Percentiles rank a stretch among this genome's conserved stretches.
Evolutionary conservation across 1,140 invertebrate genomes (phyloP).

Genomic region (Atta texana): DNA sequence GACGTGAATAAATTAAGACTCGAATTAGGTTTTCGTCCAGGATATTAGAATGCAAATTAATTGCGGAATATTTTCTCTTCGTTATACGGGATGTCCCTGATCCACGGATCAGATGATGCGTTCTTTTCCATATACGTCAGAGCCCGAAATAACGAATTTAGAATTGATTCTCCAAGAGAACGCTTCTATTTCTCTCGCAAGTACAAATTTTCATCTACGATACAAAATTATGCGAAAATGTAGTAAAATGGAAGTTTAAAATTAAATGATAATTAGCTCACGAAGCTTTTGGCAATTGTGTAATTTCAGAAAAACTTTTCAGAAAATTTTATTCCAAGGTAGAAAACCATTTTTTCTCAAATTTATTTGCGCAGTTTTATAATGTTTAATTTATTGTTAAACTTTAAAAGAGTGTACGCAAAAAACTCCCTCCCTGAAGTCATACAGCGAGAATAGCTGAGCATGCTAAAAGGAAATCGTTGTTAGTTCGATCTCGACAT

Average conservation of each 20-base stretch:
- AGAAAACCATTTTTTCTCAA: background rate
- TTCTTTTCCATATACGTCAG: background rate
- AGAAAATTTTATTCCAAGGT: background rate
- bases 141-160: slow-evolving; percentile 5
- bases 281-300: background rate
- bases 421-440: slow-evolving; percentile 14
- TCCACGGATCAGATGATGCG: background rate
- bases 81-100: slow-evolving; percentile 25
- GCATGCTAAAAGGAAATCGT: slow-evolving; percentile 53
- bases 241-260: background rate
- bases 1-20: slow-evolving; percentile 29
- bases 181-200: background rate
- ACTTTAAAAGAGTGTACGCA: slow-evolving; percentile 10
- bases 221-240: background rate
- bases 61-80: slow-evolving; percentile 41
- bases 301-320: background rate
- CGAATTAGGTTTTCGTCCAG: slow-evolving; percentile 30
- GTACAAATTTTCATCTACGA: background rate
- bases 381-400: slow-evolving; percentile 44
- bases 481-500: slow-evolving; percentile 51
- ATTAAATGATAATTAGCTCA: background rate
- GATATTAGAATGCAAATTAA: slow-evolving; percentile 56
- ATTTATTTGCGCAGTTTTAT: slow-evolving; percentile 24
- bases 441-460: slow-evolving; percentile 25
- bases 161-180: slow-evolving; percentile 20